Base-by-base conservation (phyloP, 2,797 vertebrate species). In the Mionectes olivaceus region DNA sequence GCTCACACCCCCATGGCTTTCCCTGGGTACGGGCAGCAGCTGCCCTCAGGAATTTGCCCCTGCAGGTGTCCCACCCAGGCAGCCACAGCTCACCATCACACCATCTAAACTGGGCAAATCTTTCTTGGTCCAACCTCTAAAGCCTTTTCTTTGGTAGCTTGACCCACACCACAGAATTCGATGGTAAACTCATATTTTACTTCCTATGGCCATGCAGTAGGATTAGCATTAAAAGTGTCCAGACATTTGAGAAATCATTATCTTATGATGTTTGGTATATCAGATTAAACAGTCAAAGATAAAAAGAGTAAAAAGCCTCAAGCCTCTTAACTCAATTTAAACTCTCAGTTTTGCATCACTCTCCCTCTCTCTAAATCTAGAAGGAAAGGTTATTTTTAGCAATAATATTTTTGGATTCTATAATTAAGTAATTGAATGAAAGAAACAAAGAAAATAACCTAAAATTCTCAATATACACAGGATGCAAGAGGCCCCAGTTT, bases 171-270 rank as follows among this genome's bases (percentile, higher is more conserved):
- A 63, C 1, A 30, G 30, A 74, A 63, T 10, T 49, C 7, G 3
- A 11, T 1, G n/a, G 53, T 41, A 75, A 93, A 88, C 12, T 44
- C 33, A 4, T 46, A 8, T 75, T 55, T 71, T 65, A 21, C 44
- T 63, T 68, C 22, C 39, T 46, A 10, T 10, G 33, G 63, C 41
- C 27, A 23, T 10, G 47, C 23, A 67, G 53, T 7, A n/a, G 67
- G 46, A 83, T n/a, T 47, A 76, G 56, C 15, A 73, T 14, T 63
- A 77, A 47, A 89, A 83, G 19, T 44, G 33, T 47, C 52, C 59
- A 70, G 95, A 67, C 30, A 35, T 83, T 73, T 76, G 41, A 90
- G 67, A 95, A 95, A 82, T 53, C 77, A 83, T 85, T 81, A 65
- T 75, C 61, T 68, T 56, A n/a, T 22, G 39, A 93, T 22, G 50